Evolutionary conservation across 2,888 invertebrate genomes (phyloP).

Genomic region (Nowickia ferox): DNA sequence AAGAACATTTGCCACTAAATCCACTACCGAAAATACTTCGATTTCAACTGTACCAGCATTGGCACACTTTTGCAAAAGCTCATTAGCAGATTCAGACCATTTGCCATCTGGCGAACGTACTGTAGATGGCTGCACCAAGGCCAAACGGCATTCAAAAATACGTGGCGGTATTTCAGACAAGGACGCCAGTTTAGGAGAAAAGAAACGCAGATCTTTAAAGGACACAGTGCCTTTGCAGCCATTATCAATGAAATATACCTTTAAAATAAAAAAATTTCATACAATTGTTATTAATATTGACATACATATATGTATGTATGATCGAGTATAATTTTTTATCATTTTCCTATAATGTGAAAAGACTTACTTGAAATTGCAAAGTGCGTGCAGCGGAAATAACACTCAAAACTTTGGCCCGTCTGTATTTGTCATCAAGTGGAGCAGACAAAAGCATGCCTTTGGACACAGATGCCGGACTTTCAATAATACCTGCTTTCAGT

Average conservation of each 20-base stretch:
- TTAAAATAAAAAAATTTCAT: neutral
- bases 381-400: slow-evolving; percentile 76
- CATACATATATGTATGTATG: neutral
- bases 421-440: slow-evolving; percentile 84
- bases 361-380: slow-evolving; percentile 76
- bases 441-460: slow-evolving; percentile 86
- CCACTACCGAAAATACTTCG: slow-evolving; percentile 88
- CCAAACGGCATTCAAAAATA: slow-evolving; percentile 89
- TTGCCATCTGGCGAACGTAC: slow-evolving; percentile 85
- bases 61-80: slow-evolving; percentile 83
- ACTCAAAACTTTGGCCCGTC: slow-evolving; percentile 85
- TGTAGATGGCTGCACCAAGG: slow-evolving; percentile 88
- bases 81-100: slow-evolving; percentile 86
- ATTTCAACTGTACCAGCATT: slow-evolving; percentile 81
- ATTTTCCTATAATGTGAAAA: neutral
- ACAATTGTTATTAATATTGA: neutral
- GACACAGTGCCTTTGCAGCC: slow-evolving; percentile 86
- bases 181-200: slow-evolving; percentile 76
- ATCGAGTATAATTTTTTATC: too few species aligned
- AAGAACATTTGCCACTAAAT: slow-evolving; percentile 88
- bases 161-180: slow-evolving; percentile 84
- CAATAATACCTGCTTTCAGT: slow-evolving; percentile 74
- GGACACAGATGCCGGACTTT: slow-evolving; percentile 77
- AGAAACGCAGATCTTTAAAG: slow-evolving; percentile 83
- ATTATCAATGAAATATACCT: slow-evolving; percentile 91